A percentile compares a stretch with the other conserved stretches of the same genome.
phyloP scores from a whole-genome alignment of 2,113 vertebrate genomes.

The Synodontis membranacea region DNA sequence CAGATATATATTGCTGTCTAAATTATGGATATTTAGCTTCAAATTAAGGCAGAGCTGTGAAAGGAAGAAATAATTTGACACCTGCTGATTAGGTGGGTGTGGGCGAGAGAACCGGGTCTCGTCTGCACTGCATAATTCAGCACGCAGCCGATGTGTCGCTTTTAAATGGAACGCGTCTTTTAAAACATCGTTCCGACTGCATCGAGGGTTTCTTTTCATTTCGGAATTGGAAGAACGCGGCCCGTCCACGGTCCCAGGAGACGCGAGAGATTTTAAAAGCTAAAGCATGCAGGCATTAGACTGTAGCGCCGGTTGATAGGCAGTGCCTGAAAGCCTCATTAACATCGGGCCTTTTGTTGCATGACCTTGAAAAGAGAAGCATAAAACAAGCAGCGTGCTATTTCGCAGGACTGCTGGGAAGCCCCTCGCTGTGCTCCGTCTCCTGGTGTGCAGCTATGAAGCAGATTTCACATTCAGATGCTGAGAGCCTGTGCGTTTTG shows the following conservation, averaged over 20 bases:
- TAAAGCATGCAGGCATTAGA: constrained; percentile 17
- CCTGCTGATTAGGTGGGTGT: constrained; percentile 15
- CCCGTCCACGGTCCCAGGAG: neutral
- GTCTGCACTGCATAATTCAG: constrained; percentile 36
- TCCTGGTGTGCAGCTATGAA: neutral
- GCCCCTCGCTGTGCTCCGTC: neutral
- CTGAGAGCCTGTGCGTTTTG: neutral
- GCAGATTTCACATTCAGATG: neutral
- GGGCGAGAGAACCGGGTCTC: constrained; percentile 24
- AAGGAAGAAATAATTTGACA: constrained; percentile 45
- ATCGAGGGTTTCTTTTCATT: neutral
- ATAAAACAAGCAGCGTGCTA: neutral
- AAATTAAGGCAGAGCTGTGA: constrained; percentile 41
- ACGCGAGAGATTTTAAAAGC: constrained; percentile 13
- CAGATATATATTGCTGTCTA: constrained; percentile 29
- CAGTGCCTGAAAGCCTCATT: constrained; percentile 48
- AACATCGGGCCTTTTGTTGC: constrained; percentile 38
- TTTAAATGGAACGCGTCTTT: neutral
- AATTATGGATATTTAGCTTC: constrained; percentile 51
- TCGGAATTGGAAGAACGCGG: constrained; percentile 1
- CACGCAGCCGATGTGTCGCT: constrained; percentile 15
- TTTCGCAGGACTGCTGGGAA: neutral
- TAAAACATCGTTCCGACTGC: neutral
- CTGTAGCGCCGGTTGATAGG: constrained; percentile 11
- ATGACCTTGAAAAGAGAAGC: constrained; percentile 49